phyloP scores from a whole-genome alignment of 2,888 invertebrate genomes.

The Caenorhabditis virilis region DNA sequence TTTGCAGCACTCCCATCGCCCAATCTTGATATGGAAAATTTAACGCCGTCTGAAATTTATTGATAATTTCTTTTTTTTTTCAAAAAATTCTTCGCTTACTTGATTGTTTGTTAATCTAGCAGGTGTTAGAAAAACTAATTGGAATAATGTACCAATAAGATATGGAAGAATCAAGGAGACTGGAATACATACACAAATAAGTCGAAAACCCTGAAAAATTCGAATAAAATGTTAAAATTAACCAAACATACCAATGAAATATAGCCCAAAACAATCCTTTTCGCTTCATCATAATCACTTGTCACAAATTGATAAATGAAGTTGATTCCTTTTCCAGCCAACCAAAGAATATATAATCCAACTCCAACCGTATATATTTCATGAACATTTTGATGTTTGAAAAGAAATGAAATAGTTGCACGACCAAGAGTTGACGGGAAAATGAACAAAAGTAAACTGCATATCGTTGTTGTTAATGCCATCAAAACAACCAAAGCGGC shows the following conservation, averaged over 20 bases:
- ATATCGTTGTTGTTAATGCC: constrained; percentile 82
- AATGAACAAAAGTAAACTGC: constrained; percentile 83
- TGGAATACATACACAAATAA: constrained; percentile 75
- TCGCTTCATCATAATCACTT: constrained; percentile 4
- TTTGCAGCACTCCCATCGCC: constrained; percentile 95
- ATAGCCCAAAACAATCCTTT: not conserved
- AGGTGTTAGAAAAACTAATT: constrained; percentile 86
- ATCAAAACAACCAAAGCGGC: constrained; percentile 77
- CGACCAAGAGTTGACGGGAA: constrained; percentile 83
- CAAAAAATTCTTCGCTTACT: no score
- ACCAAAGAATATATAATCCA: constrained; percentile 93
- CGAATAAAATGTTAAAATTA: no score
- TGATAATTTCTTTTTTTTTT: no score
- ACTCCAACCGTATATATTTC: constrained; percentile 80
- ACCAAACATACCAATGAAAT: no score
- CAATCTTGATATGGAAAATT: constrained; percentile 81
- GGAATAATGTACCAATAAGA: constrained; percentile 87
- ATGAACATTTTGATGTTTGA: constrained; percentile 77
- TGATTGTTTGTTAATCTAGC: constrained; percentile 79
- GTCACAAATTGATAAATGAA: constrained; percentile 10
- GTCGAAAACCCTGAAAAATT: constrained; percentile 39
- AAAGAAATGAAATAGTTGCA: constrained; percentile 40
- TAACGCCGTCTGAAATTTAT: constrained; percentile 73
- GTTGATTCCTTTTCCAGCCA: constrained; percentile 76
- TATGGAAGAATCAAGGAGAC: constrained; percentile 88